These are phyloP conservation scores for Ornithoptera priamus DNA, from an alignment of 2,888 invertebrate genomes.

Conservation along the genomic window DNA sequence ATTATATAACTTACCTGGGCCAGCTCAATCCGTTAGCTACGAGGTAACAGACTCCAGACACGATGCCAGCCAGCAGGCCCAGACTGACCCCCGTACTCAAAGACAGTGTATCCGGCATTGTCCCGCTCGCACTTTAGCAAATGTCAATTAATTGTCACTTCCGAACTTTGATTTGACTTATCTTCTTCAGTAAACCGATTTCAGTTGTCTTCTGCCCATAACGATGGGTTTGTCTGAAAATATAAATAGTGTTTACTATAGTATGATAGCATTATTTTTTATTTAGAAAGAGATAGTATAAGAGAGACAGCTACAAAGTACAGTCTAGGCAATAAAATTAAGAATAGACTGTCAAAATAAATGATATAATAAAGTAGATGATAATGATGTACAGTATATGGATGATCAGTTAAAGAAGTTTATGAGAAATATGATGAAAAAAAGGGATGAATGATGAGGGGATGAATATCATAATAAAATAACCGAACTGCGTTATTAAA, in stretches of 20 bases:
- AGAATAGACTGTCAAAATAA: too few relatives aligned
- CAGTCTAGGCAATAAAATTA: too few relatives aligned
- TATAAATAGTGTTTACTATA: neutral
- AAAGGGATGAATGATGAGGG: too few relatives aligned
- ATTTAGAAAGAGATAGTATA: too few relatives aligned
- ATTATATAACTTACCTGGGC: constrained; percentile 70
- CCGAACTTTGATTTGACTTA: constrained; percentile 7
- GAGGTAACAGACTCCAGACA: constrained; percentile 84
- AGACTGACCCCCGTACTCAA: constrained; percentile 82
- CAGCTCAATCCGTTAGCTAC: constrained; percentile 77
- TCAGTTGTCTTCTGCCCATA: constrained; percentile 2
- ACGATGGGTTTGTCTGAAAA: constrained; percentile 11
- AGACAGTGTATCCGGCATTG: constrained; percentile 79
- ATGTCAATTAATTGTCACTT: constrained; percentile 15
- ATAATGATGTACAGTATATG: too few relatives aligned
- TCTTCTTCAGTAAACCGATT: constrained; percentile 1
- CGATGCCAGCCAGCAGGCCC: constrained; percentile 83
- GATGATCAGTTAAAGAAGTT: too few relatives aligned
- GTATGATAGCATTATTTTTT: too few relatives aligned
- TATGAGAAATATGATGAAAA: too few relatives aligned
- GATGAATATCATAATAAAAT: too few relatives aligned
- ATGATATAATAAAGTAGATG: too few relatives aligned
- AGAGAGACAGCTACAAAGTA: too few relatives aligned
- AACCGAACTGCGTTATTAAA: too few relatives aligned
- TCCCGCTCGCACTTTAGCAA: constrained; percentile 17